phyloP scores from a whole-genome alignment of 2,888 invertebrate species.

The Nephrotoma appendiculata region DNA sequence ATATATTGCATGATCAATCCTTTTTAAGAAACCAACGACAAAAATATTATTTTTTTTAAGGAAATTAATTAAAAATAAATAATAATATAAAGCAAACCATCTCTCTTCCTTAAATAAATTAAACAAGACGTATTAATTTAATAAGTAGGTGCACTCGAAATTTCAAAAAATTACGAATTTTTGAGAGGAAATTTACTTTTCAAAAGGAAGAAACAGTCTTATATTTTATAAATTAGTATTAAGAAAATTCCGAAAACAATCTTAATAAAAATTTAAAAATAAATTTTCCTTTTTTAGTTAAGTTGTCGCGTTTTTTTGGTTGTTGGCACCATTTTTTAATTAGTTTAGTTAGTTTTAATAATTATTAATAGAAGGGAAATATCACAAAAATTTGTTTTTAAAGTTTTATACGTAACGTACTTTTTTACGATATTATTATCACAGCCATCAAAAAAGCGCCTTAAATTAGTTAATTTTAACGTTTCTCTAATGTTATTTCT shows the following conservation, averaged over 20 bases:
- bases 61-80: neutral
- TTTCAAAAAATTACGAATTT: neutral
- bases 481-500: neutral
- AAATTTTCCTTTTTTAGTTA: neutral
- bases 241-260: neutral
- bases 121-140: neutral
- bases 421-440: neutral
- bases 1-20: neutral
- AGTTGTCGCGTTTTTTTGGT: neutral
- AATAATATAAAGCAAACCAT: neutral
- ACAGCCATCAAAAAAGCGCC: constrained; percentile 2
- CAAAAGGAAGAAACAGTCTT: neutral
- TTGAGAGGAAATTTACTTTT: neutral
- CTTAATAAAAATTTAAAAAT: neutral
- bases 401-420: neutral
- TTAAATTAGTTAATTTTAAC: neutral
- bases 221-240: neutral
- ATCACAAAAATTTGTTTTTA: neutral
- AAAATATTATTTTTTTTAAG: neutral
- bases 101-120: neutral
- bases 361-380: neutral
- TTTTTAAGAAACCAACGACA: neutral
- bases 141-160: neutral
- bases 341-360: neutral
- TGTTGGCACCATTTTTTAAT: neutral